Base-by-base conservation (phyloP, 1,140 invertebrate genomes). In the Lethrus apterus region DNA sequence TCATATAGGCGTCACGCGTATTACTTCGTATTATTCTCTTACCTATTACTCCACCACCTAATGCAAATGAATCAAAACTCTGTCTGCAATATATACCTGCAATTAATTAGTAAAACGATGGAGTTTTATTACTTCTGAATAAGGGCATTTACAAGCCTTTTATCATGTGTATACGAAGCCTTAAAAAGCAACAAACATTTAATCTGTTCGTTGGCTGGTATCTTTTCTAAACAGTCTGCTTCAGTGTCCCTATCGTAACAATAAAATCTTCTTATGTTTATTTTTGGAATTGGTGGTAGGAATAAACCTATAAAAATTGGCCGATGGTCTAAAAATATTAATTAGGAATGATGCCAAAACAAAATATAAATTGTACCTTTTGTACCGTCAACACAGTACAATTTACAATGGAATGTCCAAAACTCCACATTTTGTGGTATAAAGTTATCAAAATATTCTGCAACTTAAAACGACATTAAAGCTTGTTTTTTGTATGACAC, bases 391-490 rank as follows among this genome's bases (percentile, higher is more conserved):
- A 21, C 7, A 33, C 17, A 11, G 35, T 18, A 13, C 35, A 21
- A 38, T 38, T 21, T 11, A 38, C 18, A 2, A 11, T 2, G 24
- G 35, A 38, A 38, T 4, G n/a, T 21, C 35, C 35, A 38, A 9
- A 38, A 38, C 13, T 38, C 35, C 11, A 10, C 13, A 23, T 21
- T 21, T 7, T 38, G n/a, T 9, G 35, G 35, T 13, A 38, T n/a
- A 10, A 38, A 21, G 14, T 38, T 21, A 38, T 11, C 13, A 23
- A 38, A 21, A 38, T 38, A 38, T 38, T 38, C 35, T 38, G 35
- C 20, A 38, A 38, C 35, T 38, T n/a, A 38, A 17, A 20, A 21
- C 24, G 19, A 10, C 9, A n/a, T 36, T 13, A 34, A 4, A n/a
- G n/a, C n/a, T n/a, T n/a, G n/a, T n/a, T n/a, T n/a, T n/a, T n/a